Evolutionary conservation across 1,140 invertebrate genomes (phyloP).

Genomic region (Hylaeus volcanicus): DNA sequence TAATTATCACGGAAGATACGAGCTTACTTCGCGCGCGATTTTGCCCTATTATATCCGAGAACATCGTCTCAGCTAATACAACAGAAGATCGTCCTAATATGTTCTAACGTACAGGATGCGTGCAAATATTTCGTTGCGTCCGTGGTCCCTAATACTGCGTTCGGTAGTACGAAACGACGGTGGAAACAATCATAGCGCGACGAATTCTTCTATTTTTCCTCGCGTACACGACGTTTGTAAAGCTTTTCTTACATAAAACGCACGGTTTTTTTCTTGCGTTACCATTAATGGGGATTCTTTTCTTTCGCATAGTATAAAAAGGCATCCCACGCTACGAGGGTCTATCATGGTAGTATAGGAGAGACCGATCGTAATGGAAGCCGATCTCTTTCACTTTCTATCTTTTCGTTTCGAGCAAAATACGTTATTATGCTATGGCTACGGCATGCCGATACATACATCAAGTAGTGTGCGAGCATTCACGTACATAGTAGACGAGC

Average conservation of each 20-base stretch:
- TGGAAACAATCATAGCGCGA: neutral
- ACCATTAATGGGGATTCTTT: neutral
- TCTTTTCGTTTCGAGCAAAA: neutral
- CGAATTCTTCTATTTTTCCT: neutral
- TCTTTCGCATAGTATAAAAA: neutral
- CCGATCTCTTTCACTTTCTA: neutral
- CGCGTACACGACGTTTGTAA: neutral
- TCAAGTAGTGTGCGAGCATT: constrained; percentile 9
- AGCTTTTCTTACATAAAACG: neutral
- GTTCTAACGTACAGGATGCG: too few relatives aligned
- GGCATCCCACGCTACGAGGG: neutral
- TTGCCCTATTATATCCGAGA: too few relatives aligned
- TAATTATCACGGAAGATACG: too few relatives aligned
- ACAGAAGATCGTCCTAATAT: too few relatives aligned
- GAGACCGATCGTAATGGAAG: neutral
- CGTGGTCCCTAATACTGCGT: too few relatives aligned
- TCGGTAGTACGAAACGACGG: neutral
- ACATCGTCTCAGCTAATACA: too few relatives aligned
- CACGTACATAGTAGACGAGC: constrained; percentile 31
- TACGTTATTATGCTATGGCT: neutral
- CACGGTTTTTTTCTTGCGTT: neutral
- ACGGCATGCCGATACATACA: constrained; percentile 26
- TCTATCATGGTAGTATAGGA: neutral
- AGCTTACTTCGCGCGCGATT: too few relatives aligned
- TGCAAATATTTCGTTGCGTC: too few relatives aligned